Conservation (phyloP, 2,113 vertebrate species). For the Willisornis vidua region DNA sequence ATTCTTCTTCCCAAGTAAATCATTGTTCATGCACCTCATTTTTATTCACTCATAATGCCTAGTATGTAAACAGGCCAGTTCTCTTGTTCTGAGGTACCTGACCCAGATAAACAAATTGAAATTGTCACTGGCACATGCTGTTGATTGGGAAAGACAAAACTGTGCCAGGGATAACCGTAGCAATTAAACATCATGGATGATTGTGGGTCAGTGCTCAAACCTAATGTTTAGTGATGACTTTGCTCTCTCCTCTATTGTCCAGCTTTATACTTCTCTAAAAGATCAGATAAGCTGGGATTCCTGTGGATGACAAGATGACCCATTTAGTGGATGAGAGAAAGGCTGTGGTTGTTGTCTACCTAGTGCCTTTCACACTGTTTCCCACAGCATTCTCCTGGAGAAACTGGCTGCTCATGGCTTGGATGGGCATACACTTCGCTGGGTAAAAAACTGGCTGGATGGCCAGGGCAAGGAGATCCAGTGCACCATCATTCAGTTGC, state of each 20-base stretch:
- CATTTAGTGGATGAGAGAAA: not conserved
- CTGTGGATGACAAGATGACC: not conserved
- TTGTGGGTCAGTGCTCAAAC: not conserved
- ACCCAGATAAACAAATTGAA: not conserved
- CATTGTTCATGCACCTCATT: not conserved
- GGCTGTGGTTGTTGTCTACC: not conserved
- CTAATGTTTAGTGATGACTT: not conserved
- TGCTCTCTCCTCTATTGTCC: not conserved
- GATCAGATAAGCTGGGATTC: not conserved
- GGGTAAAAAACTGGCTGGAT: not conserved
- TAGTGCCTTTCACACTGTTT: not conserved
- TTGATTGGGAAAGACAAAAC: not conserved
- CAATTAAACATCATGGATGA: not conserved
- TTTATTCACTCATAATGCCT: not conserved
- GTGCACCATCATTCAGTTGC: not conserved
- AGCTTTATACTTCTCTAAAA: not conserved
- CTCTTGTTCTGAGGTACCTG: not conserved
- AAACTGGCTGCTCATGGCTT: not conserved
- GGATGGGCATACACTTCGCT: not conserved
- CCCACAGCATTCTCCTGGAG: not conserved
- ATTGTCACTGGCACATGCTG: not conserved
- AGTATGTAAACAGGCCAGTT: not conserved
- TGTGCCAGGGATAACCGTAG: not conserved
- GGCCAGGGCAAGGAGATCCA: not conserved
- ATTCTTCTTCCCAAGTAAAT: not conserved